Evolutionary conservation across 2,113 vertebrate genomes (phyloP).

Genomic region (Marmota flaviventris): DNA sequence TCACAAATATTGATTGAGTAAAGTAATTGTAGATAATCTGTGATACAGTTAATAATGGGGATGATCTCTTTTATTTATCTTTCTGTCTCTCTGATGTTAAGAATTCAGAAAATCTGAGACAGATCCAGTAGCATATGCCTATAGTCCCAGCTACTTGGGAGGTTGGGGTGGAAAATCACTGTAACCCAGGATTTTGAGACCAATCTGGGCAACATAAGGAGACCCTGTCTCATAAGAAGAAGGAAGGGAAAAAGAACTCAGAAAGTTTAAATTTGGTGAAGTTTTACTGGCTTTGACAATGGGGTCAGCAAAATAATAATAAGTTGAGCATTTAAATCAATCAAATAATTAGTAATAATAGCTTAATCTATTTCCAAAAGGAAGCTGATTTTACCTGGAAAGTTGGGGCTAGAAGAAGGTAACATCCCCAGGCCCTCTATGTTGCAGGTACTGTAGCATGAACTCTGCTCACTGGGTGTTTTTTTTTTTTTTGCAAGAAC

Average conservation of each 20-base stretch:
- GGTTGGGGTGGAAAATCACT: background rate
- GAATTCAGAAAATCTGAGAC: background rate
- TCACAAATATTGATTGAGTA: background rate
- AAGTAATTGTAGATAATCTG: background rate
- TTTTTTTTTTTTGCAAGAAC: slow-evolving; percentile 22
- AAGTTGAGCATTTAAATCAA: background rate
- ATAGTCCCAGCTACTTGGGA: background rate
- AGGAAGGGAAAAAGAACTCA: background rate
- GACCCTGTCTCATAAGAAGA: background rate
- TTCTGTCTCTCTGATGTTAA: background rate
- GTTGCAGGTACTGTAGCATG: background rate
- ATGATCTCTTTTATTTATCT: background rate
- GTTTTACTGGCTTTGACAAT: background rate
- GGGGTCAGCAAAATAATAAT: background rate
- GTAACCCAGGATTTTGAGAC: background rate
- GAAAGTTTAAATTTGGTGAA: slow-evolving; percentile 18
- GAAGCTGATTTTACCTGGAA: background rate
- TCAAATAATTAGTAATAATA: background rate
- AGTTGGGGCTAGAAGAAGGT: background rate
- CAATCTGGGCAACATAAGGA: background rate
- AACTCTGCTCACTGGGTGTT: background rate
- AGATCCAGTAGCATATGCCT: background rate
- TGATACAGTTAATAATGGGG: background rate
- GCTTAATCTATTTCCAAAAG: background rate
- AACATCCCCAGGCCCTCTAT: background rate